These are phyloP conservation scores for Drosophila neonasuta DNA, from an alignment of 2,888 invertebrate species.

Conservation along the genomic window DNA sequence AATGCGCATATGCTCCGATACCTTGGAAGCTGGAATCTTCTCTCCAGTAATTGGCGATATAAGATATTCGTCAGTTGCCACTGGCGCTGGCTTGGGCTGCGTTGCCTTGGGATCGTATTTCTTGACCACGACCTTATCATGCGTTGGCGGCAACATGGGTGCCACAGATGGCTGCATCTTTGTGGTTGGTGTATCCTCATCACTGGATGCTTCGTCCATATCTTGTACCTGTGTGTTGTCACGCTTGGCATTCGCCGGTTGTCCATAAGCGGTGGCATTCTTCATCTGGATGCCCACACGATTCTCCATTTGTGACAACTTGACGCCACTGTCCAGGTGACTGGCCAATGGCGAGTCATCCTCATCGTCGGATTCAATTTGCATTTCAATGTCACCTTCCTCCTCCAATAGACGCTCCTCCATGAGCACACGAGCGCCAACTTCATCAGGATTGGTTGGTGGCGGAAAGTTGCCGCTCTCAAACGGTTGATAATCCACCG, in stretches of 20 bases:
- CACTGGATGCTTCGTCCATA: slow-evolving; percentile 95
- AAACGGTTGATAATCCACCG: slow-evolving; percentile 98
- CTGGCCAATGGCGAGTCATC: slow-evolving; percentile 77
- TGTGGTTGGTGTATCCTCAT: slow-evolving; percentile 85
- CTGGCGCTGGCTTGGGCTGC: slow-evolving; percentile 85
- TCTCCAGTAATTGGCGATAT: slow-evolving; percentile 99
- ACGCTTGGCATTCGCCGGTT: slow-evolving; percentile 74
- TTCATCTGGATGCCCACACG: slow-evolving; percentile 82
- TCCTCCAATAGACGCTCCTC: slow-evolving; percentile 91
- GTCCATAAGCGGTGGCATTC: slow-evolving; percentile 82
- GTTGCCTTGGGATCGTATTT: slow-evolving; percentile 97
- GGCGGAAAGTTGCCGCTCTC: slow-evolving; percentile 98
- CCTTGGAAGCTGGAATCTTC: slow-evolving; percentile 97
- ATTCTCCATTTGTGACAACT: slow-evolving; percentile 87
- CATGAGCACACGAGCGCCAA: slow-evolving; percentile 96
- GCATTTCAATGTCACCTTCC: slow-evolving; percentile 93
- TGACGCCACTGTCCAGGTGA: slow-evolving; percentile 78
- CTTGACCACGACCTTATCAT: slow-evolving; percentile 96
- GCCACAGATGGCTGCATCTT: slow-evolving; percentile 79
- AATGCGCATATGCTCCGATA: slow-evolving; percentile 99
- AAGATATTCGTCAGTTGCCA: slow-evolving; percentile 92
- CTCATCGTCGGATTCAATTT: slow-evolving; percentile 92
- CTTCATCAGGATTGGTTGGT: slow-evolving; percentile 98
- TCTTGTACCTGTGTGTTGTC: slow-evolving; percentile 89
- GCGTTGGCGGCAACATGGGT: slow-evolving; percentile 92